Evolutionary conservation across 2,797 vertebrate genomes (phyloP), one percentile per base, ranked within the genome.

Genomic region (Chaunax sp.): DNA sequence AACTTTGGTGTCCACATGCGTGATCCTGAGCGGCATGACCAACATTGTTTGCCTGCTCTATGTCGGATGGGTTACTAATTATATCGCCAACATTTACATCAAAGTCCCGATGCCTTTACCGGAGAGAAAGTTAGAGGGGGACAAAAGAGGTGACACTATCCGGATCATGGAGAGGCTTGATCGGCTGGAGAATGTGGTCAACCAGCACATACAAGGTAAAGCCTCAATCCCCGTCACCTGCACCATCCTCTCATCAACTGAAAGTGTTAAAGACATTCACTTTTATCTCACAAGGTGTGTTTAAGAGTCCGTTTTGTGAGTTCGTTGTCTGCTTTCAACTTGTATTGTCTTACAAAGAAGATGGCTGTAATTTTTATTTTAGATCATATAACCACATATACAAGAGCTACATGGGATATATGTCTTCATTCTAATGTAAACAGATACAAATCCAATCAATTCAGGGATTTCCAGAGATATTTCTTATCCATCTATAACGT

Each of bases 1-100:
- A 97, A 97, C 97, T 96, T 97, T 98, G 92, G 97, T 99, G 93
- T 98, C 97, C 90, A 98, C 97, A 88, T 98, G 98, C 92, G 97
- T 99, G 90, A 98, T 99, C 90, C 89, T 98, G 90, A 98, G 97
- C 86, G 98, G 97, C 81, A 97, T 98, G 96, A 98, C 96, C 93
- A 99, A 99, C 89, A 97, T 99, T 75, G 94, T 98, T 64, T 98
- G 97, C 84, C 91, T 99, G 89, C 94, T 99, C 50, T 99, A 99
- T 82, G 96, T 99, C 89, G 97, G 97, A 80, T 99, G 98, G 97
- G 96, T 99, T 23, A 98, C 97, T 87, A 99, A 99, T 90, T 99
- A 98, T 91, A 97, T 98, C 75, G 97, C 97, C 77, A 98, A 95
- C 30, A 96, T 96, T 61, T 97, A 97, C 84, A 95, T 98, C 86